These are phyloP conservation scores for Fopius arisanus DNA, from an alignment of 1,140 invertebrate species.

Conservation along the genomic window DNA sequence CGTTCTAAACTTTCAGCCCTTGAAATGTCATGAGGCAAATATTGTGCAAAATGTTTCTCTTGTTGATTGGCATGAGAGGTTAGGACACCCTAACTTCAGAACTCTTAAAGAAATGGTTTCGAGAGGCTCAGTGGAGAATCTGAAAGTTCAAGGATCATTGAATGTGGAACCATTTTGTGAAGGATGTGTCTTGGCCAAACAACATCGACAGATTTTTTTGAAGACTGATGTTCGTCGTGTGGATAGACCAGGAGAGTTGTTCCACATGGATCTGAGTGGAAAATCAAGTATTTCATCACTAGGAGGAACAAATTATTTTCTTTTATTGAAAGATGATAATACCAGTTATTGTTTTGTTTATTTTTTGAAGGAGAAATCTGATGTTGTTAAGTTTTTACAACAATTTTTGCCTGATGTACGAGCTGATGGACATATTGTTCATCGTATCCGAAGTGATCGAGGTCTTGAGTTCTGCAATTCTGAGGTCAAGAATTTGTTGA, in stretches of 20 bases:
- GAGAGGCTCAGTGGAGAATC: not conserved
- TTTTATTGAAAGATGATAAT: too few species aligned
- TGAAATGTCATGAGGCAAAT: not conserved
- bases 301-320: too few species aligned
- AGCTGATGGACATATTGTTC: not conserved
- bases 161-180: too few species aligned
- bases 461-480: constrained; percentile 7
- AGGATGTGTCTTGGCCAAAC: too few species aligned
- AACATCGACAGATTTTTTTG: too few species aligned
- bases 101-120: not conserved
- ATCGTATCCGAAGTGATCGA: not conserved
- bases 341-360: too few species aligned
- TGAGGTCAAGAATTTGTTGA: constrained; percentile 1
- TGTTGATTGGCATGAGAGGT: not conserved
- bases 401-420: not conserved
- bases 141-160: not conserved
- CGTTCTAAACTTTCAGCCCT: not conserved
- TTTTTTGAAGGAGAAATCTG: too few species aligned
- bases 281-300: too few species aligned
- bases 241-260: too few species aligned
- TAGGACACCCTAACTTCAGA: not conserved
- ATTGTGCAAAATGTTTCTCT: not conserved
- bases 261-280: too few species aligned
- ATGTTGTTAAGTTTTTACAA: not conserved
- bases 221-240: too few species aligned